A percentile compares a stretch with the other conserved stretches of the same genome.
Evolutionary conservation across 2,113 vertebrate species (phyloP).

Genomic region (Marmota flaviventris): DNA sequence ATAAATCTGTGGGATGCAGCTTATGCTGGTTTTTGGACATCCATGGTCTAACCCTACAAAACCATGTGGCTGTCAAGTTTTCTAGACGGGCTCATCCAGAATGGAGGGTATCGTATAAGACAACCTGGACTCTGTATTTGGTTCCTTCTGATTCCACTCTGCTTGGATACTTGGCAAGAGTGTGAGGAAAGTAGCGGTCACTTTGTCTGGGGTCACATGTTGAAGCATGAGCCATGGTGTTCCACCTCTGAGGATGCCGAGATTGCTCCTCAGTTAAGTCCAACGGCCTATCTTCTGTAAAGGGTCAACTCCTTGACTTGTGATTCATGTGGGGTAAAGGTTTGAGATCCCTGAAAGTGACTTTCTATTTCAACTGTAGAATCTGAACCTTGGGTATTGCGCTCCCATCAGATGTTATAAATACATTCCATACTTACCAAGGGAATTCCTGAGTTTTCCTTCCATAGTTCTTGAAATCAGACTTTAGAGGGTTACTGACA

Average conservation of each 20-base stretch:
- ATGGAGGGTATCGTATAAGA: not conserved
- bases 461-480: not conserved
- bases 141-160: not conserved
- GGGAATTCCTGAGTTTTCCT: no score
- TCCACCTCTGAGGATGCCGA: no score
- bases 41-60: not conserved
- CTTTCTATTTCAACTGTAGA: not conserved
- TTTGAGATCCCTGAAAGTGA: not conserved
- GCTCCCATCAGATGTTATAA: not conserved
- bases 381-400: not conserved
- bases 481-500: no score
- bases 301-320: not conserved
- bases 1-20: not conserved
- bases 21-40: not conserved
- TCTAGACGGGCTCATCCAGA: not conserved
- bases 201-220: no score
- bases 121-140: not conserved
- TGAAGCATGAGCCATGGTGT: no score
- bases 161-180: not conserved
- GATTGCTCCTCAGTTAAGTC: not conserved
- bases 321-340: not conserved
- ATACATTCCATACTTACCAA: not conserved
- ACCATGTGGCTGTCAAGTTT: not conserved
- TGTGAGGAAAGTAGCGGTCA: fast-evolving
- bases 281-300: not conserved